A percentile compares a stretch with the other conserved stretches of the same genome.
These are phyloP conservation scores for Drosophila macrospina DNA, from an alignment of 2,888 invertebrate species.

Conservation along the genomic window DNA sequence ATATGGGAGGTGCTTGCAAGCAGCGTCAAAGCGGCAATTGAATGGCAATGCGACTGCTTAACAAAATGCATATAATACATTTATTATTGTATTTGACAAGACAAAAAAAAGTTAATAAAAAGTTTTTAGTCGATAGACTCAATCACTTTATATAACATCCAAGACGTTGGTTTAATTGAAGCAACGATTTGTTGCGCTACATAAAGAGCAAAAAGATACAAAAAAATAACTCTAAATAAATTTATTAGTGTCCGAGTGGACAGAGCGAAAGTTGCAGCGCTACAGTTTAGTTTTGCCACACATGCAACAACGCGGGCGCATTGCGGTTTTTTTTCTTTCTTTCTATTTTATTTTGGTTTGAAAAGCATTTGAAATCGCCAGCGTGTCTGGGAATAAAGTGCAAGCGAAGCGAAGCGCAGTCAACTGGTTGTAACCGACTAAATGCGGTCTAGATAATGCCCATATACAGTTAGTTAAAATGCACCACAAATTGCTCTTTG, in stretches of 20 bases:
- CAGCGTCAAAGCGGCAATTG: background rate
- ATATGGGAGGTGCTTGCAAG: conserved; percentile 74
- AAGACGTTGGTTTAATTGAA: conserved; percentile 14
- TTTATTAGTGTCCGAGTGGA: conserved; percentile 23
- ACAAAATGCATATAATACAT: conserved; percentile 9
- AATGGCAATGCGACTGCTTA: conserved; percentile 5
- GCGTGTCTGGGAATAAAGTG: conserved; percentile 50
- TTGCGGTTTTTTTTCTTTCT: conserved; percentile 4
- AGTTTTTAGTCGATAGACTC: conserved; percentile 4
- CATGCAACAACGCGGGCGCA: conserved; percentile 28
- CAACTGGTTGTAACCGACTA: conserved; percentile 72
- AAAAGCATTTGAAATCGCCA: conserved; percentile 46
- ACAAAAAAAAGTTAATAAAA: background rate
- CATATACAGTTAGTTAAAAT: conserved; percentile 59
- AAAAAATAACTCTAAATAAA: background rate
- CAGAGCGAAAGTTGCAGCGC: conserved; percentile 69
- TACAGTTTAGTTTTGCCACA: conserved; percentile 29
- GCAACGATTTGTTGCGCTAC: conserved; percentile 54
- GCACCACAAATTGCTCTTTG: conserved; percentile 33
- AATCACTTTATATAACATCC: conserved; percentile 54
- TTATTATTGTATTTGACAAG: conserved; percentile 9
- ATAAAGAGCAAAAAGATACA: conserved; percentile 40
- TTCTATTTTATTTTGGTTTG: conserved; percentile 9
- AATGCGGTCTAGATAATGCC: conserved; percentile 72
- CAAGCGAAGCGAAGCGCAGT: conserved; percentile 66